Percentiles rank a stretch among this genome's conserved stretches.
Evolutionary conservation across 2,797 vertebrate species (phyloP).

Genomic region (Rallus crepitans): DNA sequence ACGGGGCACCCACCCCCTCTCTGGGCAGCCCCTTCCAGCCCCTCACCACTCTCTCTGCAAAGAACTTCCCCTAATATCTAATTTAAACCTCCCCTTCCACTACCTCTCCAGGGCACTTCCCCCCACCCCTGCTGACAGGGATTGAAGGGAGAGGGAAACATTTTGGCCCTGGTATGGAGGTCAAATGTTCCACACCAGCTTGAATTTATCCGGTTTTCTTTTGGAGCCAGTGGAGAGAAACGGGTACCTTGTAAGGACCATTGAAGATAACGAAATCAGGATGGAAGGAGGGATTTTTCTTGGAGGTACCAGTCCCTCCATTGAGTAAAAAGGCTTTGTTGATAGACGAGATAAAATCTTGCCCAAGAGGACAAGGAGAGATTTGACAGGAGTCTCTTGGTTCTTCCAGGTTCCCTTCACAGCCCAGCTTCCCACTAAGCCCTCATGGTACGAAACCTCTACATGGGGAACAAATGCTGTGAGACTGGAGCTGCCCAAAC

Average conservation of each 20-base stretch:
- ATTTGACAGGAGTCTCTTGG: neutral
- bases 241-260: neutral
- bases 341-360: neutral
- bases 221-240: neutral
- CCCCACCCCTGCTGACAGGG: neutral
- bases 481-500: neutral
- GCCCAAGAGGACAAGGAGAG: neutral
- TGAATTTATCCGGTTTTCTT: neutral
- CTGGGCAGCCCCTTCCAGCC: no score
- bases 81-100: neutral
- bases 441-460: neutral
- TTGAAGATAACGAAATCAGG: neutral
- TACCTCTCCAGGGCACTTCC: neutral
- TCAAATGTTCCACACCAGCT: neutral
- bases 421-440: neutral
- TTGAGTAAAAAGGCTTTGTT: neutral
- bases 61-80: no score
- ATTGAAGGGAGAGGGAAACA: fast-evolving
- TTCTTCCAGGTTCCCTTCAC: neutral
- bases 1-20: no score
- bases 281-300: neutral
- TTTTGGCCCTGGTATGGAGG: neutral
- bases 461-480: neutral
- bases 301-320: neutral
- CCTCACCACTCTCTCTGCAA: no score